Evolutionary conservation across 2,113 vertebrate species (phyloP).

Genomic region (Gasterosteus aculeatus): DNA sequence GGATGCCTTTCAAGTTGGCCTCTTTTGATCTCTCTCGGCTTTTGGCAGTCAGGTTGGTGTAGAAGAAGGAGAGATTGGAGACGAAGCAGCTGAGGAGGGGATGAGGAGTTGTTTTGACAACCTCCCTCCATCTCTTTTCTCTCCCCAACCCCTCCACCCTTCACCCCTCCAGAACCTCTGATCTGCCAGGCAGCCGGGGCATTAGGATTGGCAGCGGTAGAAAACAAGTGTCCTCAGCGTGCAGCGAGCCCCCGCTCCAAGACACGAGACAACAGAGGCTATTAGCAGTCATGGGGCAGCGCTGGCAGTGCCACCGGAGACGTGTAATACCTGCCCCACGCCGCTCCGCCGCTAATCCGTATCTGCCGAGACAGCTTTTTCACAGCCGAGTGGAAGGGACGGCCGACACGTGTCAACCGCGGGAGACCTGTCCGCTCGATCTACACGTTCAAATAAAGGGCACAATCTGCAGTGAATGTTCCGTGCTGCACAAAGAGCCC

Average conservation of each 20-base stretch:
- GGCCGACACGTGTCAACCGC: constrained; percentile 56
- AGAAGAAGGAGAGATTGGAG: constrained; percentile 56
- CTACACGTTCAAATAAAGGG: constrained; percentile 57
- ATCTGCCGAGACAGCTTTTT: constrained; percentile 52
- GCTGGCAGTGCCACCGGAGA: constrained; percentile 42
- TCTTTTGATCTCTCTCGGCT: constrained; percentile 77
- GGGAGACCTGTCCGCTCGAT: constrained; percentile 49
- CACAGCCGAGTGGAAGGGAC: constrained; percentile 54
- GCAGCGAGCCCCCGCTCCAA: neutral
- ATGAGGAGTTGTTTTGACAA: constrained; percentile 70
- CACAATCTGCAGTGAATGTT: constrained; percentile 58
- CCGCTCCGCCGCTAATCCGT: constrained; percentile 63
- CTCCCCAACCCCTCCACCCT: neutral
- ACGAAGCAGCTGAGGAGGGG: constrained; percentile 49
- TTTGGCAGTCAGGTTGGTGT: constrained; percentile 64
- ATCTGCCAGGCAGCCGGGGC: constrained; percentile 47
- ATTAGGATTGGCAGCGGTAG: constrained; percentile 53
- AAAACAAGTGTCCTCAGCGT: constrained; percentile 46
- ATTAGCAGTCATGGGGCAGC: constrained; percentile 56
- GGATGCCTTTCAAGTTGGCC: constrained; percentile 77
- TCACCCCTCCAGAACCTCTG: constrained; percentile 46
- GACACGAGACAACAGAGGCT: constrained; percentile 45
- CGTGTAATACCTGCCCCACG: constrained; percentile 52
- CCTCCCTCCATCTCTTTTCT: constrained; percentile 27
- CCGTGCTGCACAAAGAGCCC: constrained; percentile 38